Conservation (phyloP, 35 echinoderm and acorn worm species). For the Diadema setosum region DNA sequence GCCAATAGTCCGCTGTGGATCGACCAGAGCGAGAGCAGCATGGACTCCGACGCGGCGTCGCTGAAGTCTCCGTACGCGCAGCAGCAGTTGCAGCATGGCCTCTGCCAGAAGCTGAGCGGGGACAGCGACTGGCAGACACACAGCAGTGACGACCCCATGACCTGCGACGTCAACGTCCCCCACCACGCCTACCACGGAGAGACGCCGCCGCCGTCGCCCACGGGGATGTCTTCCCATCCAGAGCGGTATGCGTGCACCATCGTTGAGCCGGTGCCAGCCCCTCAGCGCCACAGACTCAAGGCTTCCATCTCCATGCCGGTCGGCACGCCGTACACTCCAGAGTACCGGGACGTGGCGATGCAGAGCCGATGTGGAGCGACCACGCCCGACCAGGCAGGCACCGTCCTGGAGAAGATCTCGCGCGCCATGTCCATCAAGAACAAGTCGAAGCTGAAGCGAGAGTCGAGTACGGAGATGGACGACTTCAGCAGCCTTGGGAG, state of each 20-base stretch:
- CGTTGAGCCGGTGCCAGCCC: not conserved
- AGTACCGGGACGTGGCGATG: slow-evolving; percentile 41
- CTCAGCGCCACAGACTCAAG: not conserved
- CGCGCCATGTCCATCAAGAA: slow-evolving; percentile 33
- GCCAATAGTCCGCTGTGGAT: slow-evolving; percentile 73
- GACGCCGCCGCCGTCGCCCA: not conserved
- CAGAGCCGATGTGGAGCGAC: not conserved
- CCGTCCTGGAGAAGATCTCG: slow-evolving; percentile 55
- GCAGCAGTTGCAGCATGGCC: not conserved
- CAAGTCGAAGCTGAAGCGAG: slow-evolving; percentile 31
- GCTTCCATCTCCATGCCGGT: not conserved
- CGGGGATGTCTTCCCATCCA: not conserved
- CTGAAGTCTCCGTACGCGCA: slow-evolving; percentile 6
- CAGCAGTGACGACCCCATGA: not conserved
- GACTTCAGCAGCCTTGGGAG: not conserved
- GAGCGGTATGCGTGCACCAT: not conserved
- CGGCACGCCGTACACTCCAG: not conserved
- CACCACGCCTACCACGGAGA: not conserved
- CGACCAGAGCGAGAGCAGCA: slow-evolving; percentile 76
- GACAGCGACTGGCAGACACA: not conserved
- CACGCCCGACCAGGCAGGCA: not conserved
- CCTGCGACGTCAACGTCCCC: not conserved
- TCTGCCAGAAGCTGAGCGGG: not conserved
- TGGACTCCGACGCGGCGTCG: slow-evolving; percentile 50
- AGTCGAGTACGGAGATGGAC: slow-evolving; percentile 14